Evolutionary conservation across 2,797 vertebrate genomes (phyloP).

Genomic region (Bryconaethiops microstoma): DNA sequence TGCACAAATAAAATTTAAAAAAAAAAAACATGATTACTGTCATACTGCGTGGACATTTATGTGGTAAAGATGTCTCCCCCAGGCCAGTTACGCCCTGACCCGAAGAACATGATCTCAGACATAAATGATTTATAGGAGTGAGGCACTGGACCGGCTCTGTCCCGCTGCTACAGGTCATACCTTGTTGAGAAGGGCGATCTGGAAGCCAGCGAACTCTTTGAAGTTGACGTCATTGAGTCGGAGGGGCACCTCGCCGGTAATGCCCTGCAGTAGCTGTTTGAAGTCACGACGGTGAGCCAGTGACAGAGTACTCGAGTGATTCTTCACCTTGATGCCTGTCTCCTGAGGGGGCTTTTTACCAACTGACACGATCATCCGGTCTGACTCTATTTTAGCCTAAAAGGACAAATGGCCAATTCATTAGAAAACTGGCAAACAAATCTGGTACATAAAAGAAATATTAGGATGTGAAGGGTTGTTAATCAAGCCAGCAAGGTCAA

Average conservation of each 20-base stretch:
- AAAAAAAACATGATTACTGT: background rate
- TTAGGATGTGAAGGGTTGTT: background rate
- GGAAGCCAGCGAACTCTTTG: slow-evolving; percentile 95
- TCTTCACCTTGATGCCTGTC: slow-evolving; percentile 95
- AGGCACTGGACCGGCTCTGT: background rate
- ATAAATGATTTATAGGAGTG: slow-evolving; percentile 25
- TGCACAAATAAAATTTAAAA: background rate
- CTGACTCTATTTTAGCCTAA: slow-evolving; percentile 96
- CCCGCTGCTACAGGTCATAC: slow-evolving; percentile 66
- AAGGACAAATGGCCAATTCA: background rate
- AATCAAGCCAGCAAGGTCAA: background rate
- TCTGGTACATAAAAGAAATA: too few relatives aligned
- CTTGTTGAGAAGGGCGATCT: slow-evolving; percentile 94
- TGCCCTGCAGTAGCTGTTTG: slow-evolving; percentile 91
- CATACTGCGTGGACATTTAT: background rate
- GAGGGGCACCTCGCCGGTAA: slow-evolving; percentile 87
- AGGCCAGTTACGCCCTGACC: background rate
- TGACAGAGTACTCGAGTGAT: slow-evolving; percentile 84
- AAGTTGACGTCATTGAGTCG: slow-evolving; percentile 87
- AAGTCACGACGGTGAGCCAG: slow-evolving; percentile 89
- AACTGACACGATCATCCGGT: slow-evolving; percentile 93
- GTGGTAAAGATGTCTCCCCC: background rate
- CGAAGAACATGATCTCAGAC: background rate
- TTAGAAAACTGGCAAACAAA: background rate
- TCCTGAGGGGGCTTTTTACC: slow-evolving; percentile 96